Conservation (phyloP, 2,113 vertebrate species). For the Vidua macroura region DNA sequence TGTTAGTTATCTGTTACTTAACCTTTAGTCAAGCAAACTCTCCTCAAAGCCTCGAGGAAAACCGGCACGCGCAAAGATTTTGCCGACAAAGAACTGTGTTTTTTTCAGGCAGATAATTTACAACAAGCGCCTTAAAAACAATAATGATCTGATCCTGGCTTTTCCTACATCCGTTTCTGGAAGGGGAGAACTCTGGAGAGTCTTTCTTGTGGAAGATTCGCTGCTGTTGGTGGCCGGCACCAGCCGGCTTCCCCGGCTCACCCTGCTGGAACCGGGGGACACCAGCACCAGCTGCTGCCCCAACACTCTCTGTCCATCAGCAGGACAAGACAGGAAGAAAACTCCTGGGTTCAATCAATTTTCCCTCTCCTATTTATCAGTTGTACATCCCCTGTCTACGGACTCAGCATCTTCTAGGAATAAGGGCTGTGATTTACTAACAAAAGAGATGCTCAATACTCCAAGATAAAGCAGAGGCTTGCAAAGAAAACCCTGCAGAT, state of each 20-base stretch:
- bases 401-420: neutral
- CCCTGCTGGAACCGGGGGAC: neutral
- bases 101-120: neutral
- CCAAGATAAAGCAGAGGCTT: neutral
- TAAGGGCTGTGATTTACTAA: neutral
- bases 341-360: neutral
- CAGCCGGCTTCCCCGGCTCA: fast-evolving
- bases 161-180: neutral
- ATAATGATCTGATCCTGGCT: neutral
- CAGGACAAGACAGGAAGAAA: neutral
- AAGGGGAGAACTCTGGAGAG: neutral
- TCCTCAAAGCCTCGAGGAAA: neutral
- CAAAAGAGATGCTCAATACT: neutral
- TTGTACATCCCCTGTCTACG: neutral
- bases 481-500: neutral
- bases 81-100: neutral
- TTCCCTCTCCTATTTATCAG: neutral
- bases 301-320: neutral
- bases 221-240: fast-evolving
- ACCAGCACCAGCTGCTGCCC: neutral
- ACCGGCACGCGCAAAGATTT: fast-evolving
- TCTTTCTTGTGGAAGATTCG: neutral
- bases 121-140: neutral
- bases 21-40: neutral
- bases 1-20: neutral